Percentiles rank a stretch among this genome's conserved stretches.
Evolutionary conservation across 2,113 vertebrate species (phyloP).

Genomic region (Asarcornis scutulata): DNA sequence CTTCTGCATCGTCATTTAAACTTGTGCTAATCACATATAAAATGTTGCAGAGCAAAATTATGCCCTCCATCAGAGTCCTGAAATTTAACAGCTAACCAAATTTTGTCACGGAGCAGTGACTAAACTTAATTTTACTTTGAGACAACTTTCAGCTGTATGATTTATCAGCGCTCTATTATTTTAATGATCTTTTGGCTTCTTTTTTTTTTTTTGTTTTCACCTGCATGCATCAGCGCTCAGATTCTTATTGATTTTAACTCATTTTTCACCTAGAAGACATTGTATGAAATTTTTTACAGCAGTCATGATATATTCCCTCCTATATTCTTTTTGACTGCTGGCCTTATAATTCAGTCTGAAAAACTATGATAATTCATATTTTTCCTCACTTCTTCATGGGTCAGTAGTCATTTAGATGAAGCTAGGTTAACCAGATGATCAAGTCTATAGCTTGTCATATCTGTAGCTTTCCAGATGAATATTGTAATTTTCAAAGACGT

Average conservation of each 20-base stretch:
- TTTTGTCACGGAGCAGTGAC: not conserved
- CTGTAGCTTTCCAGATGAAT: not conserved
- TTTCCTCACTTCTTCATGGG: not conserved
- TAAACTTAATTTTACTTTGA: constrained; percentile 14
- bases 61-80: not conserved
- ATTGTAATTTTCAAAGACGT: not conserved
- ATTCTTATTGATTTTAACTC: not conserved
- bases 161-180: not conserved
- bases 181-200: not conserved
- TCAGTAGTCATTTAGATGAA: not conserved
- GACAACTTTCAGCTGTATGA: not conserved
- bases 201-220: constrained; percentile 1
- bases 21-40: not conserved
- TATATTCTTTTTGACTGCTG: not conserved
- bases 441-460: not conserved
- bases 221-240: not conserved
- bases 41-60: not conserved
- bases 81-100: not conserved
- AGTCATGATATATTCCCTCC: not conserved
- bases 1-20: not conserved
- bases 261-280: constrained; percentile 20
- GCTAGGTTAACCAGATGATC: not conserved
- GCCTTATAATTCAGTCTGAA: not conserved
- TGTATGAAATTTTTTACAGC: not conserved
- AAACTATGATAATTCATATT: not conserved